phyloP scores from a whole-genome alignment of 2,113 vertebrate species.

The Phoxinus phoxinus region DNA sequence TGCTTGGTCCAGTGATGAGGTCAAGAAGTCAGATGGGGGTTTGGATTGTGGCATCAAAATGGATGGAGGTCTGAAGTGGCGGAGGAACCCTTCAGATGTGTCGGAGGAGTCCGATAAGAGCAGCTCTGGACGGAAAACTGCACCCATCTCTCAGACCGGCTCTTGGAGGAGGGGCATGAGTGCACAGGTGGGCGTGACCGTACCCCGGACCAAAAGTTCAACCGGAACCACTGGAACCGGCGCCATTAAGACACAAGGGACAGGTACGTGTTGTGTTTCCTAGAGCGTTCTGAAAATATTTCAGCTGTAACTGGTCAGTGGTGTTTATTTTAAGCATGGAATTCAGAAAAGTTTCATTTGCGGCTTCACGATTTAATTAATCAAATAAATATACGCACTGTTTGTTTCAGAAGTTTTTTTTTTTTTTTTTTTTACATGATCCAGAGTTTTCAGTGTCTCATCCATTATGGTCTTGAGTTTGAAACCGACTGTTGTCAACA shows the following conservation, averaged over 20 bases:
- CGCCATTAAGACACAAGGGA: slow-evolving; percentile 83
- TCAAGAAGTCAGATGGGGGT: slow-evolving; percentile 87
- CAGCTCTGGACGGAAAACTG: slow-evolving; percentile 84
- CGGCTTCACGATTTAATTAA: background rate
- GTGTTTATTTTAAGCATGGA: background rate
- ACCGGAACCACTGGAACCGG: slow-evolving; percentile 71
- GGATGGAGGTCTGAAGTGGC: slow-evolving; percentile 87
- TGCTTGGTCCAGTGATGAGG: slow-evolving; percentile 87
- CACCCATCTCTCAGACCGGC: slow-evolving; percentile 89
- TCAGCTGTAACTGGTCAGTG: background rate
- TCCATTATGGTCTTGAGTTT: background rate
- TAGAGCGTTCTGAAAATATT: background rate
- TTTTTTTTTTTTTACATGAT: background rate
- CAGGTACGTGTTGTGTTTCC: slow-evolving; percentile 75
- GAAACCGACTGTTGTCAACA: background rate
- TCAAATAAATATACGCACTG: background rate
- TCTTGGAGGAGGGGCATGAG: slow-evolving; percentile 97
- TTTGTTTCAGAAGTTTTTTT: background rate
- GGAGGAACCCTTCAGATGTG: slow-evolving; percentile 89
- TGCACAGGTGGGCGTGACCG: slow-evolving; percentile 93
- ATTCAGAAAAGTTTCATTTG: background rate
- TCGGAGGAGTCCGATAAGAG: slow-evolving; percentile 95
- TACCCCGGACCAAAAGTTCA: slow-evolving; percentile 87
- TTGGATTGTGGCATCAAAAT: slow-evolving; percentile 87
- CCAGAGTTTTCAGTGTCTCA: background rate